A percentile compares a stretch with the other conserved stretches of the same genome.
Evolutionary conservation across 2,113 vertebrate species (phyloP).

Genomic region (Laterallus jamaicensis): DNA sequence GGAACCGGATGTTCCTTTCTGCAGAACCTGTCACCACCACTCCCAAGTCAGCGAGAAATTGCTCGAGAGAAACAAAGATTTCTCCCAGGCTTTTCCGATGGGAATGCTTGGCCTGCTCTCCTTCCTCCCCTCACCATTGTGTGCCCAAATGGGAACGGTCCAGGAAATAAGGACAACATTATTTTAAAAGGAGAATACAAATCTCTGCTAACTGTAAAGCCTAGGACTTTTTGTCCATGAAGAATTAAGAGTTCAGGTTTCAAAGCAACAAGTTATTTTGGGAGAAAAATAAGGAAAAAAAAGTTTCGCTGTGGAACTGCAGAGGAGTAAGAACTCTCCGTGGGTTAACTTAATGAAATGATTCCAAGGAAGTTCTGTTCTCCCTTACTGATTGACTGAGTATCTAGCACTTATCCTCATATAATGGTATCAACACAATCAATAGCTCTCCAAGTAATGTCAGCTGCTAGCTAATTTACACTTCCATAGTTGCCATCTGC

Average conservation of each 20-base stretch:
- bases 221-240: not conserved
- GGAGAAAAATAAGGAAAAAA: not conserved
- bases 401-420: not conserved
- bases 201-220: not conserved
- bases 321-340: not conserved
- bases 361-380: not conserved
- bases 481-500: constrained; percentile 64
- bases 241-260: not conserved
- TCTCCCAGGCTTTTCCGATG: not conserved
- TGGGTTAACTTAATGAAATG: not conserved
- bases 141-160: not conserved
- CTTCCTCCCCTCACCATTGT: not conserved
- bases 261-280: not conserved
- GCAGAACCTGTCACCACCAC: not conserved
- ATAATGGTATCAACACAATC: not conserved
- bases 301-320: not conserved
- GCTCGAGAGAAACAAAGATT: not conserved
- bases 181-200: not conserved
- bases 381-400: not conserved
- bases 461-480: constrained; percentile 65
- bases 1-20: not conserved
- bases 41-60: not conserved
- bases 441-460: not conserved
- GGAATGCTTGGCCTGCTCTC: not conserved
- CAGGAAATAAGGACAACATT: not conserved